Base-by-base conservation (phyloP, 1,140 invertebrate genomes). In the Procambarus virginalis region DNA sequence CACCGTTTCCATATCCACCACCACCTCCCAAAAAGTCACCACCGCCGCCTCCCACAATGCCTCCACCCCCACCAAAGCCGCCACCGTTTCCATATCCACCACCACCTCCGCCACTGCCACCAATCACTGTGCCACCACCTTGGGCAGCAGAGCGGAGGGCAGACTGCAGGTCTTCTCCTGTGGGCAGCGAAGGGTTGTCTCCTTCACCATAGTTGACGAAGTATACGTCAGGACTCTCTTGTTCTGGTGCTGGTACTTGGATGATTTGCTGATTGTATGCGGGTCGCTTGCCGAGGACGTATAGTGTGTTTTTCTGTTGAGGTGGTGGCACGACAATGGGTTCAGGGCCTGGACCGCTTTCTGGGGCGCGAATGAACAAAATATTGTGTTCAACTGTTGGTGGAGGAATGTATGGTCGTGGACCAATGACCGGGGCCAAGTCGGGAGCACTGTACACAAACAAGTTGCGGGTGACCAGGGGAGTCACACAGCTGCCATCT, bases 291-390 rank as follows among this genome's bases (percentile, higher is more conserved):
- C 75, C 77, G 51, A 85, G 84, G 20, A 85, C 84, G 84, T 85
- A 85, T n/a, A 85, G 51, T 2, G 80, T 48, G 60, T 86, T 78
- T 55, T 80, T 78, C 45, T 79, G 76, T 48, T 49, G 22, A 4
- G 85, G 85, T 34, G 85, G 85, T 55, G 85, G 85, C 58, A 86
- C 77, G n/a, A 86, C 85, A 22, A 86, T 68, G 34, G 85, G 85
- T n/a, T 80, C 46, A 14, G 14, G 55, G 55, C 77, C 60, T 5
- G 51, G 46, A 14, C 58, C 60, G n/a, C 17, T 49, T 17, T 86
- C 85, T 51, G 85, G 85, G n/a, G 85, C 58, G 46, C 77, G 85
- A 49, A 86, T 86, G 85, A 86, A 80, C 14, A 86, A 45, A 48
- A 86, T 68, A 76, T 86, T 86, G 8, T 78, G 48, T 49, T 68